Evolutionary conservation across 2,888 invertebrate species (phyloP), one percentile per base, ranked within the genome.

Genomic region (Phyllotreta striolata): DNA sequence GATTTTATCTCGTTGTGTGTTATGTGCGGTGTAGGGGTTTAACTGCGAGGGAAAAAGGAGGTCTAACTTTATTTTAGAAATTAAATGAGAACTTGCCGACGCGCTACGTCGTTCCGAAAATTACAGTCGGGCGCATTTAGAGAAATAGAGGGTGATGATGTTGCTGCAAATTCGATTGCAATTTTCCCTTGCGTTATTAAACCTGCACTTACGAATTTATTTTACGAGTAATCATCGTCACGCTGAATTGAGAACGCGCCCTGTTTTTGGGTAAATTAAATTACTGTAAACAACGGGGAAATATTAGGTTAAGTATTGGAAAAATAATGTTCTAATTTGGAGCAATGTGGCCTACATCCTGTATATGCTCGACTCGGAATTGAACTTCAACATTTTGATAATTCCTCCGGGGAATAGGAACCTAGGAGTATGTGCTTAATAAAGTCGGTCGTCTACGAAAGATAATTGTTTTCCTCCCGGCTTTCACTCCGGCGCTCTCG

Each of bases 51-150:
- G 49, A 58, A 56, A 46, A 49, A 58, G 40, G 47, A 58, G 37
- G 34, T 40, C 40, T 56, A 62, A 56, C 39, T 49, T 49, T 49
- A 58, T 58, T 58, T 49, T 14, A 47, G 49, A 49, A 49, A 58
- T 49, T 58, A 58, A 58, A 58, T 47, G 39, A 49, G 39, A 58
- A 58, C 24, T 58, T 58, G 49, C 46, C 24, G 34, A 47, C 14
- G 38, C 49, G 9, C 58, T 39, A 47, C 40, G 49, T 38, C 37
- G 46, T 46, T 57, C 38, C 47, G 56, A 34, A 57, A 58, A 58
- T 57, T 57, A 47, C 14, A 55, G 55, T 55, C 34, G 39, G 37
- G 14, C 37, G 49, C 58, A 49, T 49, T 54, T 54, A n/a, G 40
- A 58, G 44, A 56, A 43, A 37, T 46, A 46, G 43, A 37, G 40